Percentiles rank a stretch among this genome's conserved stretches.
Evolutionary conservation across 2,797 vertebrate species (phyloP).

Genomic region (Morus bassanus): DNA sequence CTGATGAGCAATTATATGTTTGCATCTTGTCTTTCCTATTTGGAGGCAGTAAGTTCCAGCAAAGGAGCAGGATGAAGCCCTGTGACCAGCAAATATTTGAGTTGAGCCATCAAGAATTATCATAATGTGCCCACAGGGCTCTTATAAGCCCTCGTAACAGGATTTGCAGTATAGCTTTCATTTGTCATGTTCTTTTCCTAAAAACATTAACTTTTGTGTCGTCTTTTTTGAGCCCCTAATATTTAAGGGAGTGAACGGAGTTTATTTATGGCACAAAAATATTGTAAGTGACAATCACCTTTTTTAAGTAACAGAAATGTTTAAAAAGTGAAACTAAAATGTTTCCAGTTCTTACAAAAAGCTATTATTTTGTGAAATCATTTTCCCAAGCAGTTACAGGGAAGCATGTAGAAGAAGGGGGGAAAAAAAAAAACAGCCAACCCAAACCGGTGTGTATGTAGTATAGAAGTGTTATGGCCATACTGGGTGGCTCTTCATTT

Average conservation of each 20-base stretch:
- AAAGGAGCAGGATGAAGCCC: neutral
- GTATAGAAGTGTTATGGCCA: neutral
- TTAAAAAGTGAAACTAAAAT: neutral
- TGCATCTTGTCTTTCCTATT: neutral
- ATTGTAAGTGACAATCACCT: neutral
- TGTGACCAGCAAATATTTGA: neutral
- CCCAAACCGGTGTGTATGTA: fast-evolving
- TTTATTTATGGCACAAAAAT: neutral
- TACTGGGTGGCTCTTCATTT: neutral
- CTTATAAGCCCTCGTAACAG: neutral
- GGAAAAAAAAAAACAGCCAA: too few relatives aligned
- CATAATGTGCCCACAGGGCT: neutral
- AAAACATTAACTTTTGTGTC: neutral
- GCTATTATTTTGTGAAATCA: neutral
- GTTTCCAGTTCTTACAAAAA: neutral
- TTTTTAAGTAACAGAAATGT: neutral
- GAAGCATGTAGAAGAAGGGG: neutral
- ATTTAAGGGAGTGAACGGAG: neutral
- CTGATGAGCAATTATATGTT: neutral
- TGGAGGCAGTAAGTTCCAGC: neutral
- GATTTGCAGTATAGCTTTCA: neutral
- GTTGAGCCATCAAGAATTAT: neutral
- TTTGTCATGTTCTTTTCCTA: neutral
- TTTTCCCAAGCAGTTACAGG: neutral
- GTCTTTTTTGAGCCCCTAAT: neutral